Evolutionary conservation across 2,113 vertebrate species (phyloP).

Genomic region (Asarcornis scutulata): DNA sequence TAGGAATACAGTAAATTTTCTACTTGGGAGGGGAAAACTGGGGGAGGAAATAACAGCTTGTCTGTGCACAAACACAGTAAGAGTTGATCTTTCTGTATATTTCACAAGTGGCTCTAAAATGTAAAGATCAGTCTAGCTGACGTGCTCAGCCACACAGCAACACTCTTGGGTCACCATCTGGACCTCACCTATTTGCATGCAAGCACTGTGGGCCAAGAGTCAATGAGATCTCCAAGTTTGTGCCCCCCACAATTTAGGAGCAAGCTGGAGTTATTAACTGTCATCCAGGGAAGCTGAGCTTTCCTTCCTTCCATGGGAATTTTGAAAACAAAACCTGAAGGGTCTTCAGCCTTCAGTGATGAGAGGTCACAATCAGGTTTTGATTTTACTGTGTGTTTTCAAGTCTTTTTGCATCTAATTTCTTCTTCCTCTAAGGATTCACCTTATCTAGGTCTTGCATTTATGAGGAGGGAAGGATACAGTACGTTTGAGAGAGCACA

Average conservation of each 20-base stretch:
- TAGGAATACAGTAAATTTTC: background rate
- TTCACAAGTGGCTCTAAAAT: background rate
- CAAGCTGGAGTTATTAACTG: background rate
- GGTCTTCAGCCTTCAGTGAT: background rate
- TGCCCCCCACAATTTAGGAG: background rate
- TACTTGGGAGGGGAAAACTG: background rate
- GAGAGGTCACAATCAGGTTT: background rate
- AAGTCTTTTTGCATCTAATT: background rate
- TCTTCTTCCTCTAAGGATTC: background rate
- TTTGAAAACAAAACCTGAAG: background rate
- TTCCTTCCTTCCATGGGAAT: background rate
- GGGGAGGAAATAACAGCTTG: background rate
- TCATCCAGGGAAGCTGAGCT: background rate
- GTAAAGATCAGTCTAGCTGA: background rate
- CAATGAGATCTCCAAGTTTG: background rate
- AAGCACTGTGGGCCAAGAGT: background rate
- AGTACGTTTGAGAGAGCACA: background rate
- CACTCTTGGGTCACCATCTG: background rate
- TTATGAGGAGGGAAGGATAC: background rate
- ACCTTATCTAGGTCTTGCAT: background rate
- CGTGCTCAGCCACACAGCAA: background rate
- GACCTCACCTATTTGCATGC: background rate
- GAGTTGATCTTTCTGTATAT: background rate
- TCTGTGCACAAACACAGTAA: background rate
- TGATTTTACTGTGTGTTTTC: background rate